Percentiles rank a stretch among this genome's conserved stretches.
phyloP scores from a whole-genome alignment of 2,797 vertebrate genomes.

The Melanotaenia nigrans region DNA sequence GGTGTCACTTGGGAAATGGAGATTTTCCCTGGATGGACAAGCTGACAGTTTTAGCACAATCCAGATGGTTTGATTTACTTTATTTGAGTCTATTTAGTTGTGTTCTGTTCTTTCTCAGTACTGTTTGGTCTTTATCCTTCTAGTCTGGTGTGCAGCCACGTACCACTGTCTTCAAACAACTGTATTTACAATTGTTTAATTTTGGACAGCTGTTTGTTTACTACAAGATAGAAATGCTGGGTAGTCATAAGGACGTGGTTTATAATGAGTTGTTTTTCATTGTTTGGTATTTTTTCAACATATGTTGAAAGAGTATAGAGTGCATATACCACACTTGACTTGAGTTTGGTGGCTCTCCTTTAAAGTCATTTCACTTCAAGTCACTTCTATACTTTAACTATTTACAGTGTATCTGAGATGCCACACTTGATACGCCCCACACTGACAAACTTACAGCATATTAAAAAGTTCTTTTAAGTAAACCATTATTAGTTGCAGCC shows the following conservation, averaged over 20 bases:
- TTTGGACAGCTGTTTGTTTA: not conserved
- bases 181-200: not conserved
- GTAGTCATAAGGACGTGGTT: not conserved
- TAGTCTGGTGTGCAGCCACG: not conserved
- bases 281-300: too few species aligned
- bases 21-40: slow-evolving; percentile 12
- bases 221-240: not conserved
- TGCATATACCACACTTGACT: not conserved
- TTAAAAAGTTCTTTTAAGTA: too few species aligned
- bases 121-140: slow-evolving; percentile 1
- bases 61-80: slow-evolving; percentile 37
- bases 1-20: slow-evolving; percentile 22
- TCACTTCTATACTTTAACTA: not conserved
- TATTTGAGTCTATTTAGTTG: not conserved
- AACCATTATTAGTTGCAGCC: not conserved
- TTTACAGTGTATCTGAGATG: not conserved
- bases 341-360: not conserved
- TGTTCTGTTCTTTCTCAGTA: not conserved
- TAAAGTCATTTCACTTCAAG: not conserved
- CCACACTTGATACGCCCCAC: not conserved
- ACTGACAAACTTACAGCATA: not conserved
- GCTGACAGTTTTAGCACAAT: slow-evolving; percentile 36
- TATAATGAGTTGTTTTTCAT: too few species aligned
- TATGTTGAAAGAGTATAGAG: too few species aligned
- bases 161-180: not conserved